phyloP scores from a whole-genome alignment of 1,140 invertebrate species.

The Solenopsis invicta region DNA sequence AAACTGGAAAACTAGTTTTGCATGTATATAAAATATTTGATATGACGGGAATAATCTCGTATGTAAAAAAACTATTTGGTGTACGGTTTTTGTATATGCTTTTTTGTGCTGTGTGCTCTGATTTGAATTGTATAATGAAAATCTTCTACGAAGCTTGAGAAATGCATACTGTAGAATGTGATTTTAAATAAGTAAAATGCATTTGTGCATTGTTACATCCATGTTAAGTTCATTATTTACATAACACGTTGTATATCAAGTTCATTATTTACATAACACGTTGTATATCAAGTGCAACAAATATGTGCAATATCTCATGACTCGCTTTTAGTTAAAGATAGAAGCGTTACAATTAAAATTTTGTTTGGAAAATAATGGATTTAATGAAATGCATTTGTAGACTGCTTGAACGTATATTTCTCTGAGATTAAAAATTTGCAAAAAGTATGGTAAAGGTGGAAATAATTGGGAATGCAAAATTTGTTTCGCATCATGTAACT shows the following conservation, averaged over 20 bases:
- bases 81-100: background rate
- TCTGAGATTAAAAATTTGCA: background rate
- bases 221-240: background rate
- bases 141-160: background rate
- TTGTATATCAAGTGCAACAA: background rate
- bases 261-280: background rate
- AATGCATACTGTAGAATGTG: background rate
- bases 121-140: background rate
- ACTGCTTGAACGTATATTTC: background rate
- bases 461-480: background rate
- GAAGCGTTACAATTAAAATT: background rate
- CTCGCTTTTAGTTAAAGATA: background rate
- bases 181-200: background rate
- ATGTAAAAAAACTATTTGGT: background rate
- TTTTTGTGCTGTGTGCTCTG: background rate
- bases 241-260: background rate
- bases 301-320: background rate
- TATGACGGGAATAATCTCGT: constrained; percentile 15
- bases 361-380: background rate
- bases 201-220: too few relatives aligned
- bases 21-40: background rate
- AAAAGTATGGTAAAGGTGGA: background rate
- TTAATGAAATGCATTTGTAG: background rate
- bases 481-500: background rate
- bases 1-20: background rate